Evolutionary conservation across 2,888 invertebrate species (phyloP).

Genomic region (Drosophila maculinotata): DNA sequence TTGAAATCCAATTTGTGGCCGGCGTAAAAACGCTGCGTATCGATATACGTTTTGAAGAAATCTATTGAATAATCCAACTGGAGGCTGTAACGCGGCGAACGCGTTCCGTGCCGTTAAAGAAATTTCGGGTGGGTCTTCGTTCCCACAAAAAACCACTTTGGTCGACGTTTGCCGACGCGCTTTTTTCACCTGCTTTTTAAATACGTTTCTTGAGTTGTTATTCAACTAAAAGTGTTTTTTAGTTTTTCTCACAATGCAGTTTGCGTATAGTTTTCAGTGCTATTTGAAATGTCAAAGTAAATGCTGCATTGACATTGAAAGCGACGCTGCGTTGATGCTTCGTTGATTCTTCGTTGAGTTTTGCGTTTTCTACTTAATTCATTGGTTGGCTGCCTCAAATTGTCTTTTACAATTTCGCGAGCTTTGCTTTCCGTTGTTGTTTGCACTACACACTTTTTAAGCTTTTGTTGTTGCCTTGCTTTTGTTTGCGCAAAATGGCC

Average conservation of each 20-base stretch:
- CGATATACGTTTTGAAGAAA: slow-evolving; percentile 85
- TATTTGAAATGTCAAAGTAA: too few species aligned
- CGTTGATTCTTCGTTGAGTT: neutral
- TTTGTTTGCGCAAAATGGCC: slow-evolving; percentile 15
- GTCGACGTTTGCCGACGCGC: neutral
- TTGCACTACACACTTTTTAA: slow-evolving; percentile 2
- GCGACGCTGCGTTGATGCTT: too few species aligned
- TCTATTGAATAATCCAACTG: slow-evolving; percentile 83
- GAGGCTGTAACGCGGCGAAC: slow-evolving; percentile 69
- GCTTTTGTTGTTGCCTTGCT: slow-evolving; percentile 10
- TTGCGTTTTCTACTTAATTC: neutral
- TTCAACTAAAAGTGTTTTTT: neutral
- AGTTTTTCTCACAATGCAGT: neutral
- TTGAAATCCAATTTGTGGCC: slow-evolving; percentile 94
- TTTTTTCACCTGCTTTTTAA: neutral
- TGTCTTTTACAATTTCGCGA: neutral
- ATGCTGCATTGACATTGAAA: too few species aligned
- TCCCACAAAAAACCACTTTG: too few species aligned
- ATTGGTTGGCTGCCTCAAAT: neutral
- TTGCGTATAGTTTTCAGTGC: neutral
- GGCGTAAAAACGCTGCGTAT: slow-evolving; percentile 86
- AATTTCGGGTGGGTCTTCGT: slow-evolving; percentile 6
- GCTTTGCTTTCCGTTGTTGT: slow-evolving; percentile 4
- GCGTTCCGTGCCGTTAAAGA: slow-evolving; percentile 44
- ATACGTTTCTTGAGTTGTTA: neutral